These are phyloP conservation scores for Thamnophis elegans DNA, from an alignment of 2,797 vertebrate species.

Conservation along the genomic window DNA sequence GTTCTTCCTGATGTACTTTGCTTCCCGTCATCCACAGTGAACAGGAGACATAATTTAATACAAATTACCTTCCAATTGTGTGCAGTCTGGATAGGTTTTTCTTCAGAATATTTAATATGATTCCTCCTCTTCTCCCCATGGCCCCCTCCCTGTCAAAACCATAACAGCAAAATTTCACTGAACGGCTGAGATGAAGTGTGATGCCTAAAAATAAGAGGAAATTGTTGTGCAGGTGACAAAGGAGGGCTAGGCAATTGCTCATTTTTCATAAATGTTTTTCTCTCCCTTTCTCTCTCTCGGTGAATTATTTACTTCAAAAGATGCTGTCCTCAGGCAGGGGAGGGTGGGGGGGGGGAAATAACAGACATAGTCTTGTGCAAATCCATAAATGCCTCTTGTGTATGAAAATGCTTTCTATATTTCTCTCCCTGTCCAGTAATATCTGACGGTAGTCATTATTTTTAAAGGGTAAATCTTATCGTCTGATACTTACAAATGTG, in stretches of 20 bases:
- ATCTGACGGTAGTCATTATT: slow-evolving; percentile 25
- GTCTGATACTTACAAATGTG: not conserved
- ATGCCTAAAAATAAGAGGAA: slow-evolving; percentile 37
- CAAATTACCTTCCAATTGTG: slow-evolving; percentile 59
- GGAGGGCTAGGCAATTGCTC: slow-evolving; percentile 4
- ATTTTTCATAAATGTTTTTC: not conserved
- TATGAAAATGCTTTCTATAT: slow-evolving; percentile 25
- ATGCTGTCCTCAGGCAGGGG: not conserved
- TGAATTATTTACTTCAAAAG: slow-evolving; percentile 18
- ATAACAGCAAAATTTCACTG: slow-evolving; percentile 39
- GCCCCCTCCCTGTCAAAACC: slow-evolving; percentile 21
- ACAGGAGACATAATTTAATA: slow-evolving; percentile 48
- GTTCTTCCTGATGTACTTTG: slow-evolving; percentile 32
- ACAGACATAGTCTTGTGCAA: not conserved
- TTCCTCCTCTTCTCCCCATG: slow-evolving; percentile 40
- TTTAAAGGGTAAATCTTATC: slow-evolving; percentile 26
- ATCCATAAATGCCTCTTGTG: slow-evolving; percentile 24
- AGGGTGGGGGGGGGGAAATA: fast-evolving
- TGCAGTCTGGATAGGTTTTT: slow-evolving; percentile 31
- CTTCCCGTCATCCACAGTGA: slow-evolving; percentile 26
- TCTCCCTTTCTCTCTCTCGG: not conserved
- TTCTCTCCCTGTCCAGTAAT: slow-evolving; percentile 14
- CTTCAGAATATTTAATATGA: slow-evolving; percentile 45
- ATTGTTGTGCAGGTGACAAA: slow-evolving; percentile 33
- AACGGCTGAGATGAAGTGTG: slow-evolving; percentile 33